Evolutionary conservation across 2,113 vertebrate species (phyloP), one percentile per base, ranked within the genome.

Genomic region (Zosterops lateralis): DNA sequence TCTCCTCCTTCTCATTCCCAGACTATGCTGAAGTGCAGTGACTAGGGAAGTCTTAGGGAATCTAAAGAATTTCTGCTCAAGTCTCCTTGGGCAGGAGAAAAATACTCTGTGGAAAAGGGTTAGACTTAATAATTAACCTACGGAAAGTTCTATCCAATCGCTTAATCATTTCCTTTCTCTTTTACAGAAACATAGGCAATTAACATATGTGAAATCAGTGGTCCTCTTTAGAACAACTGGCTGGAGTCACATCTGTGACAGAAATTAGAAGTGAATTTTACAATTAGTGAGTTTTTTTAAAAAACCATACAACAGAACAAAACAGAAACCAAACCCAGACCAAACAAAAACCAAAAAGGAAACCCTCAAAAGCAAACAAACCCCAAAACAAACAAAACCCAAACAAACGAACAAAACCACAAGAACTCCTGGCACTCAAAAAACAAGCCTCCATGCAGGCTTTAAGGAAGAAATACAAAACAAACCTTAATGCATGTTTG

Each of bases 391-490:
- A 44, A 28, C 4, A 28, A 60, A 51, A 21, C 7, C 7, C 13
- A 54, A 36, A 1, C 26, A 86, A 60, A 1, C 26, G 60, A 54
- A 40, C 4, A 40, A 31, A 78, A 3, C 42, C 20, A 67, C 26
- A 66, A 44, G 64, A 29, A 4, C 6, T 17, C 22, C 8, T 26
- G 17, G 15, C 26, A 74, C 14, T 74, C 74, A 53, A 6, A 89
- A 67, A 90, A 25, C 34, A 93, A 72, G 6, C 2, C 11, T 21
- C 3, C 15, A 3, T 22, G 14, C 2, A 61, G 11, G 8, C 14
- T 80, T 81, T 65, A 64, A 67, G 36, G 44, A 90, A 73, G 34
- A 90, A 71, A 54, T 32, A 87, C 22, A 76, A 57, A 92, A 78
- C 54, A 81, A 79, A 74, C 5, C 7, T 54, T 65, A 82, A 32